phyloP scores from a whole-genome alignment of 2,888 invertebrate genomes.

The Agrilus mali region DNA sequence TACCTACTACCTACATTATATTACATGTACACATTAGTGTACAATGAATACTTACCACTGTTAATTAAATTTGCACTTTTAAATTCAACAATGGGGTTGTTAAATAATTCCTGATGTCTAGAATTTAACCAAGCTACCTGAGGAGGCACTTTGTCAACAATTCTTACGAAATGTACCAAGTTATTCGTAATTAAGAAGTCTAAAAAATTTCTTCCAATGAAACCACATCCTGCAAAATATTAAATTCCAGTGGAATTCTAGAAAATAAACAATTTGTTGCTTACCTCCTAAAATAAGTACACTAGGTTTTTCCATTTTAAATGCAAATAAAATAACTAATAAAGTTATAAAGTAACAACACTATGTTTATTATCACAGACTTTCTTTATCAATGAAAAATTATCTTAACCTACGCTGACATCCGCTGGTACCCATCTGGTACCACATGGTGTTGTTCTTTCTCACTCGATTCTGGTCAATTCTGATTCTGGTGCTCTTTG shows the following conservation, averaged over 20 bases:
- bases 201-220: conserved; percentile 82
- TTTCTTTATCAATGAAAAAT: conserved; percentile 2
- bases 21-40: too few relatives aligned
- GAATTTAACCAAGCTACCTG: conserved; percentile 82
- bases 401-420: background rate
- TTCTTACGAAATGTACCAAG: conserved; percentile 59
- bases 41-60: conserved; percentile 45
- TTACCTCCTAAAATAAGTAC: conserved; percentile 24
- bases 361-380: conserved; percentile 10
- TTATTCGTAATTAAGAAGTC: conserved; percentile 67
- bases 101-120: conserved; percentile 58
- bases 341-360: background rate
- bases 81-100: conserved; percentile 68
- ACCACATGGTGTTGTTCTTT: too few relatives aligned
- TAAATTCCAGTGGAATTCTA: background rate
- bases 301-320: conserved; percentile 21
- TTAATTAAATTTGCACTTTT: conserved; percentile 86
- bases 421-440: too few relatives aligned
- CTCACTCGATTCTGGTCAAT: too few relatives aligned
- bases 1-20: too few relatives aligned
- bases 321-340: background rate
- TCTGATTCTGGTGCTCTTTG: too few relatives aligned
- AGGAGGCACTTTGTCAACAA: conserved; percentile 89
- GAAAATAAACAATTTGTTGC: conserved; percentile 27
- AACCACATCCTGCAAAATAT: conserved; percentile 68